These are phyloP conservation scores for Mechanitis messenoides DNA, from an alignment of 2,888 invertebrate species.

Conservation along the genomic window DNA sequence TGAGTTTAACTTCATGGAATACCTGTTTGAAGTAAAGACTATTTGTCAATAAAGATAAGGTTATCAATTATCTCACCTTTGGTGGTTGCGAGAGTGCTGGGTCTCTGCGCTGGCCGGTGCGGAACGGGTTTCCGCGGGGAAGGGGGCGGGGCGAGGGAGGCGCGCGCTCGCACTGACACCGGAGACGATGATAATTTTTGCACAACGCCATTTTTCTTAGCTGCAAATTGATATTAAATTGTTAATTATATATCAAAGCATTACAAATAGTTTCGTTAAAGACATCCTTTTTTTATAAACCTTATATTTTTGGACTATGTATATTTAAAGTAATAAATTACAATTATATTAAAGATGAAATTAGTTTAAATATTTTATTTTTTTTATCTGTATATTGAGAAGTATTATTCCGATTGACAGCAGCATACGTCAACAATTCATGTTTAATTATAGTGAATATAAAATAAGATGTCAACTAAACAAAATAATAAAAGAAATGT, in stretches of 20 bases:
- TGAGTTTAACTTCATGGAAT: not conserved
- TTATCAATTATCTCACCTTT: constrained; percentile 46
- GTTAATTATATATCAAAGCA: not conserved
- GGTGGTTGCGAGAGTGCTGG: constrained; percentile 61
- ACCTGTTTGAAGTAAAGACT: not conserved
- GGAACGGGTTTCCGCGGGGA: constrained; percentile 65
- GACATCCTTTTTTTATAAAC: too few relatives aligned
- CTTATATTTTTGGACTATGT: too few relatives aligned
- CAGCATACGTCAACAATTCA: too few relatives aligned
- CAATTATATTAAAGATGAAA: too few relatives aligned
- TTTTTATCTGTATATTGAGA: too few relatives aligned
- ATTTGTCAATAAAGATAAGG: not conserved
- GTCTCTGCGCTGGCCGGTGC: constrained; percentile 61
- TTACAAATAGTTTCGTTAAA: too few relatives aligned
- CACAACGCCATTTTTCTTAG: constrained; percentile 71
- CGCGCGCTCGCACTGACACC: constrained; percentile 61
- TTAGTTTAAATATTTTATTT: too few relatives aligned
- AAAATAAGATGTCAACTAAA: too few relatives aligned
- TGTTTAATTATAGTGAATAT: too few relatives aligned
- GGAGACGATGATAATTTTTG: constrained; percentile 68
- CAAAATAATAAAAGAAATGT: not conserved
- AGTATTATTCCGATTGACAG: too few relatives aligned
- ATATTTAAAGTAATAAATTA: too few relatives aligned
- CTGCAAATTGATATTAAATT: constrained; percentile 42
- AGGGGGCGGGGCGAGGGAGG: constrained; percentile 60